These are phyloP conservation scores for Aphis craccivora DNA, from an alignment of 1,140 invertebrate species.

Conservation along the genomic window DNA sequence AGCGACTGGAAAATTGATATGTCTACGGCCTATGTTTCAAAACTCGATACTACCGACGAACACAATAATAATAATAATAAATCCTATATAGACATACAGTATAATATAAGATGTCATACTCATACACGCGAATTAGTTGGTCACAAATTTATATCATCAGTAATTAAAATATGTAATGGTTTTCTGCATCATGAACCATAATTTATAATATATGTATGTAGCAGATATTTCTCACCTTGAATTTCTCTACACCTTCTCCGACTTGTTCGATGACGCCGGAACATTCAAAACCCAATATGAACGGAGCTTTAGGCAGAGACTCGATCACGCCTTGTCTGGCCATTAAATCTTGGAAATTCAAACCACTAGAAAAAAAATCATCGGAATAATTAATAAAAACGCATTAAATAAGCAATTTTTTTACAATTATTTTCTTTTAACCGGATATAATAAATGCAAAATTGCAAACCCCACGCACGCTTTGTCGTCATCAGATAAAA, in stretches of 20 bases:
- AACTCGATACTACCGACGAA: not conserved
- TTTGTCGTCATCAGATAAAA: not conserved
- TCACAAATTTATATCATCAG: not conserved
- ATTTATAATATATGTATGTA: not conserved
- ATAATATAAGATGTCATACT: not conserved
- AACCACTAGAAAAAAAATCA: slow-evolving; percentile 67
- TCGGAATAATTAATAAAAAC: not conserved
- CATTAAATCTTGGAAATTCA: slow-evolving; percentile 88
- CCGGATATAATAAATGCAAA: not conserved
- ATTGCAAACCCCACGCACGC: not conserved
- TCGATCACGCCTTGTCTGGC: slow-evolving; percentile 84
- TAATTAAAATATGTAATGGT: not conserved
- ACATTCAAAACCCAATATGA: slow-evolving; percentile 88
- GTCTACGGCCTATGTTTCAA: slow-evolving; percentile 3
- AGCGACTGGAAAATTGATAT: not conserved
- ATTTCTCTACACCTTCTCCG: slow-evolving; percentile 81
- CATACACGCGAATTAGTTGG: not conserved
- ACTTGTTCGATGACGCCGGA: slow-evolving; percentile 84
- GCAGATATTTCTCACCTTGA: slow-evolving; percentile 72
- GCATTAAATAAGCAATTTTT: not conserved
- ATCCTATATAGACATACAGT: too few relatives aligned
- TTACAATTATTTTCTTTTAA: not conserved
- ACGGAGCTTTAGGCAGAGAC: slow-evolving; percentile 82
- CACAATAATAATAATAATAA: not conserved
- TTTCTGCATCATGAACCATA: not conserved